phyloP scores from a whole-genome alignment of 64 coral and sea anemone species.

The Montipora foliosa region DNA sequence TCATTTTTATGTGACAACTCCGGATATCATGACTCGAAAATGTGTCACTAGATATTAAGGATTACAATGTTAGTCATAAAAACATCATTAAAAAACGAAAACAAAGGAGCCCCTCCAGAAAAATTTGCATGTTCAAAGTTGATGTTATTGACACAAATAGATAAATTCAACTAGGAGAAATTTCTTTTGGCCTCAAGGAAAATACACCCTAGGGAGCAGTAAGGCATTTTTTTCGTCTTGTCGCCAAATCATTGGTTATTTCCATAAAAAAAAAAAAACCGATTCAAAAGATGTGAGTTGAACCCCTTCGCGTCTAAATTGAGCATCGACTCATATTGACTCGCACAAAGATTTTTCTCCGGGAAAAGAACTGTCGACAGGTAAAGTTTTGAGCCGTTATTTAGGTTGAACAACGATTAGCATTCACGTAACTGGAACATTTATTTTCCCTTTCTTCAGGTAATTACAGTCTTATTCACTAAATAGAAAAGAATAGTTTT shows the following conservation, averaged over 20 bases:
- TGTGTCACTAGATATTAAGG: neutral
- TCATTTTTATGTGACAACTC: neutral
- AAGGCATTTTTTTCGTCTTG: neutral
- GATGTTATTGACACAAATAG: neutral
- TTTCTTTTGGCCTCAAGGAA: neutral
- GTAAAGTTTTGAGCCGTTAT: too few species aligned
- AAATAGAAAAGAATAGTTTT: too few species aligned
- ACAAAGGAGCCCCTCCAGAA: constrained; percentile 14
- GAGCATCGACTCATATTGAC: too few species aligned
- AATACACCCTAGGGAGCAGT: neutral
- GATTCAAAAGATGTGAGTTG: neutral
- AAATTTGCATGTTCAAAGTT: constrained; percentile 37
- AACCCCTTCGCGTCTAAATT: neutral
- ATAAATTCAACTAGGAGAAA: neutral
- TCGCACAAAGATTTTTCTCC: too few species aligned
- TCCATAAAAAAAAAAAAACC: too few species aligned
- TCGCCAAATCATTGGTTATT: neutral
- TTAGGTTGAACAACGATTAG: too few species aligned
- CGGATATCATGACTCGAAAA: neutral
- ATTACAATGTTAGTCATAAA: neutral
- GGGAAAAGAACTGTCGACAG: too few species aligned
- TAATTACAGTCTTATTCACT: too few species aligned
- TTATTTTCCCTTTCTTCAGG: too few species aligned
- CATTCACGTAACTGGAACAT: too few species aligned
- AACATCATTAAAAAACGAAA: constrained; percentile 22